These are phyloP conservation scores for Melopsittacus undulatus DNA, from an alignment of 2,797 vertebrate genomes.

Conservation along the genomic window DNA sequence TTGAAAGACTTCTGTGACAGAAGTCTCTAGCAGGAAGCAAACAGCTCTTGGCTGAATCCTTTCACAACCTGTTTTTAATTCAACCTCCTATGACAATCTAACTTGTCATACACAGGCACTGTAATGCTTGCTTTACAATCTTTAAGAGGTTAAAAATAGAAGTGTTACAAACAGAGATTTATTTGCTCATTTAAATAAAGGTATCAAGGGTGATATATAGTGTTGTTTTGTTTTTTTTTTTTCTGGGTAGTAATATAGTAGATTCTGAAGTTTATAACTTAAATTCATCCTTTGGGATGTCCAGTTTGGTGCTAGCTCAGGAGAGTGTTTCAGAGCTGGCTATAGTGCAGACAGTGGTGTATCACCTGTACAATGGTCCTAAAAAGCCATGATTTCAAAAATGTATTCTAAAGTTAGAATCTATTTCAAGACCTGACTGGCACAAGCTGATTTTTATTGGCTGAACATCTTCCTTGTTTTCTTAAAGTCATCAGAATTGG, in stretches of 20 bases:
- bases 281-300: background rate
- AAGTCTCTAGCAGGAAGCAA: background rate
- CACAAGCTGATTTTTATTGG: background rate
- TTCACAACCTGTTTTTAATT: background rate
- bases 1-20: background rate
- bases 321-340: background rate
- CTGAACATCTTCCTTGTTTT: background rate
- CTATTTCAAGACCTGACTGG: background rate
- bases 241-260: background rate
- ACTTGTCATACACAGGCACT: background rate
- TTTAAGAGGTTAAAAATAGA: background rate
- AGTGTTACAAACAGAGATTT: background rate
- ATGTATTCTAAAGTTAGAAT: background rate
- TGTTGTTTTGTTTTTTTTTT: accelerated
- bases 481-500: background rate
- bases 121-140: background rate
- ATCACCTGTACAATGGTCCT: background rate
- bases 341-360: background rate
- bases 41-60: background rate
- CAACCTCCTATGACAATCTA: background rate
- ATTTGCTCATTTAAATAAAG: background rate
- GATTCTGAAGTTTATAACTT: background rate
- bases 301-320: background rate
- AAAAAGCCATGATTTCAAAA: background rate
- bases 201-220: background rate